Base-by-base conservation (phyloP, 1,140 invertebrate genomes). In the Aphaenogaster floridana region DNA sequence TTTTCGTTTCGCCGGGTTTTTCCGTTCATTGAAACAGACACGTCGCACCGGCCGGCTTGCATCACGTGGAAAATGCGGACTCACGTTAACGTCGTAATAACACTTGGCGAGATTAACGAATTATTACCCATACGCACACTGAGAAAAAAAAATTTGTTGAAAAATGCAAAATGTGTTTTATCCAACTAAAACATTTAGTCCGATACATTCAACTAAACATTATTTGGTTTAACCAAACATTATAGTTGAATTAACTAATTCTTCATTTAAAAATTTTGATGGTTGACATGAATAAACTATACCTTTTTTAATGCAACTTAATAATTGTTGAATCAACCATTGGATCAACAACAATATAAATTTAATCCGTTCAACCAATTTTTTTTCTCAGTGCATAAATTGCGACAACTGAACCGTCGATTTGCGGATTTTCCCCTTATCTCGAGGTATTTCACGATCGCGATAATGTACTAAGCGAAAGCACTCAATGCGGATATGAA, bases 1-100 rank as follows among this genome's bases (percentile, higher is more conserved):
- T 50, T 84, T 84, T 84, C 45, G 68, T 74, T 59, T 50, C 17
- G 54, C 8, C 28, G 69, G 48, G 13, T 61, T 84, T 84, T 84
- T 84, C 69, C 54, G 13, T 50, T 39, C 57, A 42, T n/a, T 39
- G 64, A 69, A 69, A 45, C 5, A 11, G 13, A 28, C 8, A 39
- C 7, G 13, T 11, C n/a, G 5, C 9, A 17, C 17, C 7, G 36
- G 6, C 17, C n/a, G n/a, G 17, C 34, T 76, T 2, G 13, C 5
- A 36, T 61, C 52, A 36, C 28, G 28, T 21, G 39, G 42, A 74
- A 74, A 59, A 59, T 57, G 39, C 45, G 3, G 3, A 54, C 13
- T 57, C n/a, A 8, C 17, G 34, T 48, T 69, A 34, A 69, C 11
- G 21, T 59, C 39, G 28, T 48, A 50, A 39, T 83, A 3, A 39